A percentile compares a stretch with the other conserved stretches of the same genome.
Evolutionary conservation across 2,113 vertebrate species (phyloP).

Genomic region (Propithecus coquereli): DNA sequence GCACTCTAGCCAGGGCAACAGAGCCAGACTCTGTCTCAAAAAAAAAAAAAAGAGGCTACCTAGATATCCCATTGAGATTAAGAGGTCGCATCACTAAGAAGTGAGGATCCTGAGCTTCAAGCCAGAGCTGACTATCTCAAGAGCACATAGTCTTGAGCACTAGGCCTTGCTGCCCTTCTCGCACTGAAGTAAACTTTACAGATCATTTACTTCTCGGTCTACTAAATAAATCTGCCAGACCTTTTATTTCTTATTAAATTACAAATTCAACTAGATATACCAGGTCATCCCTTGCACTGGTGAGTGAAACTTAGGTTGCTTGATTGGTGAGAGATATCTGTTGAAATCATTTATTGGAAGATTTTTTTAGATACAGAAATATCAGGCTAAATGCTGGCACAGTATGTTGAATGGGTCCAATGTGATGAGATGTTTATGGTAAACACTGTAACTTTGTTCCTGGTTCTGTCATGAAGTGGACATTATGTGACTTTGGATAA

Average conservation of each 20-base stretch:
- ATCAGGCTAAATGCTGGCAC: neutral
- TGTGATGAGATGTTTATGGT: neutral
- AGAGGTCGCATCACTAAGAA: neutral
- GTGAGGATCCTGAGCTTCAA: neutral
- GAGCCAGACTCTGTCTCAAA: too few relatives aligned
- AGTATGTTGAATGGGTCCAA: neutral
- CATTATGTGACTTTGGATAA: slow-evolving; percentile 39
- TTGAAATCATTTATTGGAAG: slow-evolving; percentile 25
- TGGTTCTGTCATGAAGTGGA: neutral
- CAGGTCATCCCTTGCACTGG: neutral
- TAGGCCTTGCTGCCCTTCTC: neutral
- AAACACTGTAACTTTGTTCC: slow-evolving; percentile 22
- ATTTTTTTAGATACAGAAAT: neutral
- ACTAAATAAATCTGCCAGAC: slow-evolving; percentile 6
- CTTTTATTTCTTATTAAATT: slow-evolving; percentile 50
- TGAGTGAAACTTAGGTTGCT: neutral
- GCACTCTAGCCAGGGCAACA: too few relatives aligned
- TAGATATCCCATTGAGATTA: neutral
- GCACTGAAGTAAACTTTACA: neutral
- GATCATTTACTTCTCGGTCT: neutral
- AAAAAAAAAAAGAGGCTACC: neutral
- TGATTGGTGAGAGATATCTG: neutral
- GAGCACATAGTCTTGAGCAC: neutral
- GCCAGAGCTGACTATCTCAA: neutral
- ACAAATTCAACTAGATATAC: neutral